A percentile compares a stretch with the other conserved stretches of the same genome.
Conservation (phyloP, 1,140 invertebrate genomes). For the Scaptomyza hsui region DNA sequence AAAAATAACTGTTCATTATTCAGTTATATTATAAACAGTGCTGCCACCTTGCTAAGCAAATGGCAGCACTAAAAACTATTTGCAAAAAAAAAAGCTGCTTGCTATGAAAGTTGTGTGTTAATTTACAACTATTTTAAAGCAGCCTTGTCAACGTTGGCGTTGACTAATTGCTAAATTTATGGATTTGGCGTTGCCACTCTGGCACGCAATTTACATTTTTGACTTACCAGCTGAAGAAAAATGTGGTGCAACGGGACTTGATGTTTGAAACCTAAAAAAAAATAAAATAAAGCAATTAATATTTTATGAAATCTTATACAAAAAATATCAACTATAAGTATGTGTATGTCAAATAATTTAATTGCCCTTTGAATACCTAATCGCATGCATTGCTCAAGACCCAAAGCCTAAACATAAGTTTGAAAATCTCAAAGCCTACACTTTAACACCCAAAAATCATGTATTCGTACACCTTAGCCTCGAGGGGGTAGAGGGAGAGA, state of each 20-base stretch:
- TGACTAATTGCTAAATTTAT: conserved; percentile 2
- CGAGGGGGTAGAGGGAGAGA: background rate
- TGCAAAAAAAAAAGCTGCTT: background rate
- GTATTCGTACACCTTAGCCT: background rate
- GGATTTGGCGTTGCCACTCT: background rate
- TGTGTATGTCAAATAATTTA: background rate
- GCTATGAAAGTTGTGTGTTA: background rate
- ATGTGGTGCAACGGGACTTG: too few relatives aligned
- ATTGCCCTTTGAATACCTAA: background rate
- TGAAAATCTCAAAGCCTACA: background rate
- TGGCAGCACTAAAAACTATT: background rate
- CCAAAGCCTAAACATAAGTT: too few relatives aligned
- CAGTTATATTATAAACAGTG: background rate
- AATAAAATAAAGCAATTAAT: too few relatives aligned
- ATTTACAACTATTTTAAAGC: background rate
- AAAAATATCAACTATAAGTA: too few relatives aligned
- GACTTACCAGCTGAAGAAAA: too few relatives aligned
- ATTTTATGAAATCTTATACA: too few relatives aligned
- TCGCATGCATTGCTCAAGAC: background rate
- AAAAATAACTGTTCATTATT: too few relatives aligned
- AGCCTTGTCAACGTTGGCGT: background rate
- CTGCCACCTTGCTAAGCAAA: background rate
- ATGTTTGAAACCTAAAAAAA: too few relatives aligned
- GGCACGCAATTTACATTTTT: background rate
- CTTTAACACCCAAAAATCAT: background rate